phyloP scores from a whole-genome alignment of 2,113 vertebrate genomes.

The Cichladusa arquata region DNA sequence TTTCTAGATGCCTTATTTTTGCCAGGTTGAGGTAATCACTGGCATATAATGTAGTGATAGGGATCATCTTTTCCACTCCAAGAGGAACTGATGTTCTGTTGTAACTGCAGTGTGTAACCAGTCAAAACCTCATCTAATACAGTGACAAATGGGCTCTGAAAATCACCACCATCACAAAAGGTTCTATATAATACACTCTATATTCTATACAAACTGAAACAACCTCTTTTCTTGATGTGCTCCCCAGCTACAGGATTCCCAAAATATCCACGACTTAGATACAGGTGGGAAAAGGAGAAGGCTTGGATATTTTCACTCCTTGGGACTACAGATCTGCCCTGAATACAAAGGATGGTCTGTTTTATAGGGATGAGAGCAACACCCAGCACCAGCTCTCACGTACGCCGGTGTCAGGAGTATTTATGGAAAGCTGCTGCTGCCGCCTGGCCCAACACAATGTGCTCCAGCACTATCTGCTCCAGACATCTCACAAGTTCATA shows the following conservation, averaged over 20 bases:
- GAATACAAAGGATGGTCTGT: neutral
- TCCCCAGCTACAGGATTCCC: neutral
- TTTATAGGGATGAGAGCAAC: neutral
- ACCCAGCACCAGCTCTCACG: neutral
- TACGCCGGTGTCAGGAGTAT: neutral
- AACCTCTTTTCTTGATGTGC: neutral
- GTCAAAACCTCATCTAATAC: neutral
- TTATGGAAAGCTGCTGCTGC: fast-evolving
- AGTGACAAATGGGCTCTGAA: neutral
- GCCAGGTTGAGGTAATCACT: neutral
- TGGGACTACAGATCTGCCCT: neutral
- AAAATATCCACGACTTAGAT: neutral
- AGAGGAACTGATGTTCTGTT: neutral
- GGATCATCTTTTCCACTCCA: neutral
- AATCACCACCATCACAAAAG: neutral
- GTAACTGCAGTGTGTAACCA: neutral
- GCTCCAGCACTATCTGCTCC: constrained; percentile 39
- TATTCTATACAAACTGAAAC: fast-evolving
- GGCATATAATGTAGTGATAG: neutral
- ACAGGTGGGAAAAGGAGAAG: neutral
- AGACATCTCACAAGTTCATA: constrained; percentile 3
- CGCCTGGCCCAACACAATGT: neutral
- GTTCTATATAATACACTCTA: neutral
- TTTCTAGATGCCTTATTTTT: neutral
- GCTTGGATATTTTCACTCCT: neutral